Base-by-base conservation (phyloP, 2,888 invertebrate species). In the Toxonevra muliebris region DNA sequence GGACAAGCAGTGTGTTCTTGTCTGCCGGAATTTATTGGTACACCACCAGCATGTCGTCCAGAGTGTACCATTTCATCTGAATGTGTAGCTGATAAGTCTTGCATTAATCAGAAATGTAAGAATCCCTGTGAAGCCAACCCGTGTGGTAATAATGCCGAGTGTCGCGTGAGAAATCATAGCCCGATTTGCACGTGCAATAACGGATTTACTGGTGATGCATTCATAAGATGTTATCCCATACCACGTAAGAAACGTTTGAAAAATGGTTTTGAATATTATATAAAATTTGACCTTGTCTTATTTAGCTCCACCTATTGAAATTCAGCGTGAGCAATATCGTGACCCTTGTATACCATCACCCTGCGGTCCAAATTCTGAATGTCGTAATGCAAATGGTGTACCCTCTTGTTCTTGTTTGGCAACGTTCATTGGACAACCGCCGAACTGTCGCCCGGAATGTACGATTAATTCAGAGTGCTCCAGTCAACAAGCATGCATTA, bases 11-110 rank as follows among this genome's bases (percentile, higher is more conserved):
- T 89, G 10, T 94, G 94, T 80, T 90, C 92, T 20, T 94, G 94
- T 79, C 85, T 90, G 78, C 88, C 90, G 9, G 88, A 89, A 71
- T 93, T 90, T 76, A 86, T 90, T 41, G 94, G 94, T 17, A 88
- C 89, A 76, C 93, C 94, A 17, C 91, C 91, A 68, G 90, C 90
- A 13, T 93, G 93, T 80, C 87, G 93, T 74, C 93, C 93, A 11
- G 93, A 93, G 84, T 94, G 94, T 81, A 89, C 91, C 41, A 87
- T 91, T 42, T 93, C 92, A 77, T 89, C 91, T 1, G 94, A 94
- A 82, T 95, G 95, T 82, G 80, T 90, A 1, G 86, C 87, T 17
- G 89, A 91, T 74, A 89, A 89, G 78, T 91, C 94, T 3, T 95
- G 95, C 77, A 86, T 92, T 12, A 90, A 91, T 77, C 90, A 90